Evolutionary conservation across 2,113 vertebrate genomes (phyloP).

Genomic region (Muntiacus reevesi): DNA sequence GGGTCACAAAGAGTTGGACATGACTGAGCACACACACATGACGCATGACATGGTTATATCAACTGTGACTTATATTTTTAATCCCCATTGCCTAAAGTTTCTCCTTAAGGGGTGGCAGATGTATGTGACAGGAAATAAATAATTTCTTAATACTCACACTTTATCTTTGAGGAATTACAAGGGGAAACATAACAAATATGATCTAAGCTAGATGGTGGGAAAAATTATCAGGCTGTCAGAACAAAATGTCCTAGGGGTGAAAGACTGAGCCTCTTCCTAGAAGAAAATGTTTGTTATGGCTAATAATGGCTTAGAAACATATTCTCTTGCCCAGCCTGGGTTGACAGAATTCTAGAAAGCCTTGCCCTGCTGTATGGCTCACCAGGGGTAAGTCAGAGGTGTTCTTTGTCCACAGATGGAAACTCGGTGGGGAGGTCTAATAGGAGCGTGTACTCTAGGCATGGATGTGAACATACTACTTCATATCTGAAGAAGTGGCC

Average conservation of each 20-base stretch:
- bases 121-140: not conserved
- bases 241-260: not conserved
- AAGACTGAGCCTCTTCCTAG: not conserved
- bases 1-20: not conserved
- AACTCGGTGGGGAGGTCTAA: not conserved
- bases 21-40: not conserved
- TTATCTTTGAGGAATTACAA: constrained; percentile 19
- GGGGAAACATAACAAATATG: not conserved
- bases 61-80: not conserved
- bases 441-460: not conserved
- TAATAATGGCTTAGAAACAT: not conserved
- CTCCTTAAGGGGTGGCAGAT: not conserved
- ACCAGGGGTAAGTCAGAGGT: not conserved
- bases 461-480: not conserved
- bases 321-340: not conserved
- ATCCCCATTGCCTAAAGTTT: not conserved
- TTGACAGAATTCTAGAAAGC: not conserved
- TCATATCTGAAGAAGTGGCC: not conserved
- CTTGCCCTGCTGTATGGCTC: not conserved
- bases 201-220: not conserved
- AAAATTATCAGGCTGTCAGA: not conserved
- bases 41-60: not conserved
- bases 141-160: not conserved
- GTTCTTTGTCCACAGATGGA: not conserved
- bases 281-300: not conserved